Percentiles rank a stretch among this genome's conserved stretches.
Evolutionary conservation across 2,888 invertebrate genomes (phyloP).

Genomic region (Drosophila stalkeri): DNA sequence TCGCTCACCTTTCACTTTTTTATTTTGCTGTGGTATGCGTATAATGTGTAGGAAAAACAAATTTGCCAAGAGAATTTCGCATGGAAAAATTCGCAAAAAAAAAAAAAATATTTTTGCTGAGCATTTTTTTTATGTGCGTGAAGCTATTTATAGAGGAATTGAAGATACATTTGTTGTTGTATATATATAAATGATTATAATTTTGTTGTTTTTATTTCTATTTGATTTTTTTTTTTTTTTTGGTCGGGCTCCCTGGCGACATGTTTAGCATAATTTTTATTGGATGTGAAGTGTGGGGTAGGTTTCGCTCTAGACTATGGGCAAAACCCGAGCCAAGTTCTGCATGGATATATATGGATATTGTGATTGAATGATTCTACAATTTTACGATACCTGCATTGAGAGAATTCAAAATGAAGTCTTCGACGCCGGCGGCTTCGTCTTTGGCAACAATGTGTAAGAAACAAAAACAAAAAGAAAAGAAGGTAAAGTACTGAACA

Average conservation of each 20-base stretch:
- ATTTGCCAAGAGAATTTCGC: constrained; percentile 14
- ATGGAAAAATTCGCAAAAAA: constrained; percentile 66
- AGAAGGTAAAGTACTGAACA: no score
- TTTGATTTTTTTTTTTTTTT: constrained; percentile 10
- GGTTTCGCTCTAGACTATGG: constrained; percentile 33
- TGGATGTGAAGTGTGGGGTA: constrained; percentile 43
- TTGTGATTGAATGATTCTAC: constrained; percentile 16
- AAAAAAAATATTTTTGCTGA: neutral
- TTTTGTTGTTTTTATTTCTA: neutral
- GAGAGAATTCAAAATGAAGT: constrained; percentile 36
- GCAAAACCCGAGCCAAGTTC: constrained; percentile 51
- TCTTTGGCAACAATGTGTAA: neutral
- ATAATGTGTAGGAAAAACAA: constrained; percentile 25
- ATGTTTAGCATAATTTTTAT: constrained; percentile 67
- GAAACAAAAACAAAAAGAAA: no score
- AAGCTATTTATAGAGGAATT: constrained; percentile 38
- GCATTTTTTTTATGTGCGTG: constrained; percentile 1
- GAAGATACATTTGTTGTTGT: constrained; percentile 23
- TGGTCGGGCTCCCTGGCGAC: constrained; percentile 36
- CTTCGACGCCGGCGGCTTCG: constrained; percentile 3
- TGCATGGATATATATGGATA: neutral
- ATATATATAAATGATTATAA: constrained; percentile 23
- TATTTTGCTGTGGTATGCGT: constrained; percentile 30
- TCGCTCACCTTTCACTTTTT: constrained; percentile 1
- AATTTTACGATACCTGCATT: constrained; percentile 58